phyloP scores from a whole-genome alignment of 2,797 vertebrate species.

The Dendrocincla tyrannina region DNA sequence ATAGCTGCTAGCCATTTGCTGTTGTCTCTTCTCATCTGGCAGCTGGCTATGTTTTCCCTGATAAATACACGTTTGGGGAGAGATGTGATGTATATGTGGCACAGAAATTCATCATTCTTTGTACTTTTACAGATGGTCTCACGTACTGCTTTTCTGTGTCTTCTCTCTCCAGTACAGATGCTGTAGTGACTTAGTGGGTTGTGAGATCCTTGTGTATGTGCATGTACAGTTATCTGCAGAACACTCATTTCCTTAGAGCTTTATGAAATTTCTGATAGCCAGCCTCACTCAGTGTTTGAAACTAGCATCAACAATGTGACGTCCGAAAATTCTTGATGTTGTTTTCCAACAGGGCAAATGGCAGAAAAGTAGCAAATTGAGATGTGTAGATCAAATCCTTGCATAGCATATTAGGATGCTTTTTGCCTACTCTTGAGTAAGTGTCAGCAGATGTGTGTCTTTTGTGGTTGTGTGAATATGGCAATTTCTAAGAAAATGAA shows the following conservation, averaged over 20 bases:
- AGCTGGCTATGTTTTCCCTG: background rate
- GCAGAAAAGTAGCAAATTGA: background rate
- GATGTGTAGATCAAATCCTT: background rate
- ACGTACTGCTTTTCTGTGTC: background rate
- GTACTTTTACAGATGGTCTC: background rate
- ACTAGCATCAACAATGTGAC: background rate
- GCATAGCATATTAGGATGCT: background rate
- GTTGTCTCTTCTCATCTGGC: background rate
- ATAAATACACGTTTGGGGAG: background rate
- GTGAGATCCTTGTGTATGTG: background rate
- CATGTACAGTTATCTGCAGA: background rate
- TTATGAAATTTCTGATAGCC: background rate
- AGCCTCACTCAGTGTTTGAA: background rate
- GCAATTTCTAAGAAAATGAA: background rate
- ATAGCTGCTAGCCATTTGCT: background rate
- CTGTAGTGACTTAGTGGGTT: background rate
- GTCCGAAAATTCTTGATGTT: background rate
- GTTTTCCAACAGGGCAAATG: background rate
- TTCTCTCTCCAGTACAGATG: background rate
- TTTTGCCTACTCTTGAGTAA: background rate
- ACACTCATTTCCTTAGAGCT: background rate
- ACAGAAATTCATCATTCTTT: background rate
- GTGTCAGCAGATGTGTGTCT: background rate
- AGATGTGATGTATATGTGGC: background rate
- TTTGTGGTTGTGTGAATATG: background rate